Base-by-base conservation (phyloP, 1,140 invertebrate genomes). In the Habropoda laboriosa region DNA sequence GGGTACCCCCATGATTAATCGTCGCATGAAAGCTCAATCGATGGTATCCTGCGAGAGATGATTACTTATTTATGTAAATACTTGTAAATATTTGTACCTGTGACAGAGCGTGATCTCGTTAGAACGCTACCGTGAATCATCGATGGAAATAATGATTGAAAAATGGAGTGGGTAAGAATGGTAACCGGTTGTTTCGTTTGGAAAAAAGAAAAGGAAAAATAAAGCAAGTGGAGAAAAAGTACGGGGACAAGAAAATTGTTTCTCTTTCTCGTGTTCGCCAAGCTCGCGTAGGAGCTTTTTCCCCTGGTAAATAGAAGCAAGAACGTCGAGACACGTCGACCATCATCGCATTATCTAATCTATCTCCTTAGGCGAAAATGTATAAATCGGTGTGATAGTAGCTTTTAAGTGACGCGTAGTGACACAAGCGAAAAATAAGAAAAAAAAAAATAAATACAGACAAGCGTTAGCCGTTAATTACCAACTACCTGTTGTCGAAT, bases 301-400 rank as follows among this genome's bases (percentile, higher is more conserved):
- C 21, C 0, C 47, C 24, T 24, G 24, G 27, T 16, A n/a, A 49
- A 49, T 12, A 7, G 3, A n/a, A 8, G 10, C 0, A 61, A 10
- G 3, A 49, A 27, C 12, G 21, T 68, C 18, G 42, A 64, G 35
- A 70, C 57, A 73, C 49, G 60, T 83, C 73, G 82, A 83, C 58
- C n/a, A n/a, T n/a, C n/a, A n/a, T n/a, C 83, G 85, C 82, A 83
- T 90, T 57, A 89, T 87, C 61, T 47, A 88, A 89, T 86, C 63
- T 86, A 88, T 70, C 55, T 70, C 55, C 78, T 87, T 87, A 88
- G 73, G 64, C 63, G 87, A 79, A n/a, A 90, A 89, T 92, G 92
- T 93, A 92, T 91, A 92, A 92, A 93, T 93, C 64, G 92, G 92
- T 93, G 92, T 93, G 92, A 93, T 93, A 93, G 90, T 92, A 93